Evolutionary conservation across 2,113 vertebrate species (phyloP).

Genomic region (Psittacula cyanocephala): DNA sequence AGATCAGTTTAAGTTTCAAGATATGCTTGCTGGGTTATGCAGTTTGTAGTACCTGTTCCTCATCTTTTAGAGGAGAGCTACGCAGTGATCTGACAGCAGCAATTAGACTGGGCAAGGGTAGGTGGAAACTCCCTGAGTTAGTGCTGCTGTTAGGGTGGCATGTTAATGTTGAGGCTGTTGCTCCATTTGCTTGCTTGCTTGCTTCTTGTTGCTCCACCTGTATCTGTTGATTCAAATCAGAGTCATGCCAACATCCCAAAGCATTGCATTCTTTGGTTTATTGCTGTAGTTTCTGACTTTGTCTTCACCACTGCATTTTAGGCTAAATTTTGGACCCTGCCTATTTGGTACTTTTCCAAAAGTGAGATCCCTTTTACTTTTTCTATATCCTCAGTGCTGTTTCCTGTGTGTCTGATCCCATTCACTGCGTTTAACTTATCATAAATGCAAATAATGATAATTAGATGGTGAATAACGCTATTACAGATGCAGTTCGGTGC

Average conservation of each 20-base stretch:
- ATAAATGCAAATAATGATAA: conserved; percentile 68
- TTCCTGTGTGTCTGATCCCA: conserved; percentile 32
- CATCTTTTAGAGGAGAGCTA: background rate
- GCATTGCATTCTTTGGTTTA: background rate
- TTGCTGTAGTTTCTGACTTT: background rate
- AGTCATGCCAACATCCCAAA: background rate
- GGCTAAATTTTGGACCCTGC: background rate
- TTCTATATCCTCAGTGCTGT: background rate
- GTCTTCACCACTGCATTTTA: background rate
- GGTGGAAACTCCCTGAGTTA: background rate
- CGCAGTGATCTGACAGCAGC: background rate
- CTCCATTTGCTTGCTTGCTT: background rate
- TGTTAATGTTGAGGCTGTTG: background rate
- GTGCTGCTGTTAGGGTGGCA: background rate
- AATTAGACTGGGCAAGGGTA: background rate
- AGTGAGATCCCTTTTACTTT: background rate
- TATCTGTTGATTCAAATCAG: background rate
- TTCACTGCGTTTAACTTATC: conserved; percentile 44
- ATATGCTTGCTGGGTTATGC: background rate
- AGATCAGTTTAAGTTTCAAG: background rate
- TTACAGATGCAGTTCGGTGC: conserved; percentile 52
- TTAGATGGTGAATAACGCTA: conserved; percentile 53
- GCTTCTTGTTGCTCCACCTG: background rate
- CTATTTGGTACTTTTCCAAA: background rate
- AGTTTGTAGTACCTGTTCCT: background rate